Evolutionary conservation across 2,113 vertebrate species (phyloP), one percentile per base, ranked within the genome.

Genomic region (Nettapus auritus): DNA sequence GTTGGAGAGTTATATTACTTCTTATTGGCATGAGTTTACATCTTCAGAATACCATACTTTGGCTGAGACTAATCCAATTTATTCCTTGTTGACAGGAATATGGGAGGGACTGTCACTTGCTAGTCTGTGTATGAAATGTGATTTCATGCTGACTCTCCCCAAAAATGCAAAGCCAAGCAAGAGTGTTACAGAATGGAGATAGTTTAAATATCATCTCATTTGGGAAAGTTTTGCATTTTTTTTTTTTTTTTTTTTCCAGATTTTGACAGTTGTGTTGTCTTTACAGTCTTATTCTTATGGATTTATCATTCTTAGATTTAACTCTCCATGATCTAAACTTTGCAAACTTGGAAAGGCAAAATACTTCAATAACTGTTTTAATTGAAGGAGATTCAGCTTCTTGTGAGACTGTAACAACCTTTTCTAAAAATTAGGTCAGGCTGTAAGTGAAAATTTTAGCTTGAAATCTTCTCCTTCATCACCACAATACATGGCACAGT

Each of bases 81-180:
- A 57, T 87, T 93, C 93, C 89, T 96, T 94, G 90, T 80, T 96
- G 96, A 96, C 92, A 97, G 71, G 92, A 92, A 90, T 87, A 95
- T 82, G 86, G 93, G 91, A 94, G 86, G 76, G 77, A 85, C 83
- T 94, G 93, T 92, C 94, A 89, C 89, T 94, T 89, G 80, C 64
- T 82, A 80, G 86, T 91, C 62, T 92, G 83, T 48, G 52, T 68
- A 90, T 82, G 60, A 83, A 94, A 86, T 93, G 86, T 78, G 63
- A 95, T 96, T 78, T 91, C 86, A 84, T 93, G 81, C 74, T 89
- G 90, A 95, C 75, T 92, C 75, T 95, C 78, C 70, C 50, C 2
- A 25, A 68, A 94, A 96, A 91, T 62, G 76, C 76, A 84, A 96
- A 95, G 64, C 88, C 86, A 83, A 93, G 69, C 42, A 78, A 62